A percentile compares a stretch with the other conserved stretches of the same genome.
These are phyloP conservation scores for Dicrostonyx torquatus DNA, from an alignment of 2,797 vertebrate species.

Conservation along the genomic window DNA sequence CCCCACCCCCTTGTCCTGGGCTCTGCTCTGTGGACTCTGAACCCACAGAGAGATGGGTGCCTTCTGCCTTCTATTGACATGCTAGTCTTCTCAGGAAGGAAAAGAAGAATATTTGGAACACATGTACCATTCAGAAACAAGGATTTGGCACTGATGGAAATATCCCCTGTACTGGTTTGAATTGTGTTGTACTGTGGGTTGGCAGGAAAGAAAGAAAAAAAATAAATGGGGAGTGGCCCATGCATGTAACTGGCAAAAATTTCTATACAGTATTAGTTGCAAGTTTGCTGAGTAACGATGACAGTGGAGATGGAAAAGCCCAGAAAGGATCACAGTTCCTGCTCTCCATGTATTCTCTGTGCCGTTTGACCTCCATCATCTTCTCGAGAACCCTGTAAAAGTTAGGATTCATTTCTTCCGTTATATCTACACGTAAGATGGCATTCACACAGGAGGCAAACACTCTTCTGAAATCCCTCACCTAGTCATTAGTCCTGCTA, in stretches of 20 bases:
- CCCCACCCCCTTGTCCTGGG: background rate
- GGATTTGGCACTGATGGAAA: background rate
- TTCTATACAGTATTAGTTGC: background rate
- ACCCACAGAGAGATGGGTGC: background rate
- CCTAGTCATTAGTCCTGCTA: background rate
- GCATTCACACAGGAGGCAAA: background rate
- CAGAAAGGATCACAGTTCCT: background rate
- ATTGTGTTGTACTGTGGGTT: background rate
- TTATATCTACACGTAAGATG: background rate
- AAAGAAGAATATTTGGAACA: background rate
- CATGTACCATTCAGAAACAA: background rate
- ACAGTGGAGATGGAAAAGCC: background rate
- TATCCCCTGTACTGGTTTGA: background rate
- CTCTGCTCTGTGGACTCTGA: background rate
- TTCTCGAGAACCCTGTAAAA: background rate
- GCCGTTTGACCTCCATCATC: background rate
- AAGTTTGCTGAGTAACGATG: background rate
- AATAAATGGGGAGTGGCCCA: background rate
- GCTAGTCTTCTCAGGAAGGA: background rate
- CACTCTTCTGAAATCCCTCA: background rate
- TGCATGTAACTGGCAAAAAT: conserved; percentile 23
- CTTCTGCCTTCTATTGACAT: background rate
- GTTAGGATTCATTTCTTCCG: background rate
- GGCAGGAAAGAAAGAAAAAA: background rate
- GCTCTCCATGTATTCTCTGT: background rate